Evolutionary conservation across 2,113 vertebrate genomes (phyloP), one percentile per base, ranked within the genome.

Genomic region (Sylvicapra grimmia): DNA sequence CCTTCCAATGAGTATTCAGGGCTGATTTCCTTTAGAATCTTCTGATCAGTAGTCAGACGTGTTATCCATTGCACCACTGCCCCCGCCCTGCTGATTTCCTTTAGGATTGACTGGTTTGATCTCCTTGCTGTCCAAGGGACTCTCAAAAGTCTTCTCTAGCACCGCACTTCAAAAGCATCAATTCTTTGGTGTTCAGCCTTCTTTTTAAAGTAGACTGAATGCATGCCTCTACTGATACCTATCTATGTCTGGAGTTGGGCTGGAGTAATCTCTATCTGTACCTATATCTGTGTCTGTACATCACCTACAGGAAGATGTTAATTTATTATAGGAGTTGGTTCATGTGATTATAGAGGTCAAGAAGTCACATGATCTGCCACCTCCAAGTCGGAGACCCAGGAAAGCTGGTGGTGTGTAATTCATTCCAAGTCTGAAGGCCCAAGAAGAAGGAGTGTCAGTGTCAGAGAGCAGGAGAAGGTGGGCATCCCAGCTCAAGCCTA

Each of bases 41-140:
- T 75, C 19, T 40, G n/a, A 75, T 75, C 0, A 0, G 5, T 72
- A 40, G 68, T 72, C 68, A 75, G 68, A 23, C 0, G 0, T 23
- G 9, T 75, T 75, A 23, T 40, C 68, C 36, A 25, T 75, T 75
- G n/a, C 36, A 4, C 10, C n/a, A 40, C 68, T 40, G 36, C n/a
- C 10, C 19, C 19, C 5, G 4, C 40, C 1, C 21, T 75, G 23
- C 6, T 40, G 23, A 77, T 44, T 77, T 77, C 40, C 72, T 44
- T 77, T 77, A 44, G 40, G 40, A 77, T 44, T 4, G 72, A 44
- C 40, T 77, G 72, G 12, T 77, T 77, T 4, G 36, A 15, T 77
- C 40, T 44, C 36, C 72, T 44, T 77, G 23, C 6, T 8, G 72
- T 77, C 6, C 40, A 27, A 27, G 72, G 23, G 75, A 47, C 4